Evolutionary conservation across 1,140 invertebrate species (phyloP).

Genomic region (Cotesia typhae): DNA sequence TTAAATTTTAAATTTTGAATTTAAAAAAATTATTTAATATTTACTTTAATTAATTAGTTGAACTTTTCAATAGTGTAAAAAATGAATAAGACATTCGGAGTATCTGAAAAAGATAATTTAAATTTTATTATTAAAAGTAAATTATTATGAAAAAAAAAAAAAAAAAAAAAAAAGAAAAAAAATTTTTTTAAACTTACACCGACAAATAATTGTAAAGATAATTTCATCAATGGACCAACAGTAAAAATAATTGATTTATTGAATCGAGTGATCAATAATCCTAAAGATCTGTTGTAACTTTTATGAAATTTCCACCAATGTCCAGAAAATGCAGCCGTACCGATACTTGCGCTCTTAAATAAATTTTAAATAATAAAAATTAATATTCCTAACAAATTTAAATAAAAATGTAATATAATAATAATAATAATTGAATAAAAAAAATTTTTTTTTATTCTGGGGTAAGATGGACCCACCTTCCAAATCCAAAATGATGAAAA

Average conservation of each 20-base stretch:
- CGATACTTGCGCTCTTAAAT: conserved; percentile 56
- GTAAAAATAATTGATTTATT: conserved; percentile 59
- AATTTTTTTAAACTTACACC: conserved; percentile 29
- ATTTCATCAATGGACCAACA: conserved; percentile 62
- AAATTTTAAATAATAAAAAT: not conserved
- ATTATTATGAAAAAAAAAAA: not conserved
- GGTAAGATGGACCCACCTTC: too few relatives aligned
- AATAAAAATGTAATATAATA: too few relatives aligned
- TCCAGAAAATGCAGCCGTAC: conserved; percentile 56
- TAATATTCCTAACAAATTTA: too few relatives aligned
- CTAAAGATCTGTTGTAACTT: conserved; percentile 54
- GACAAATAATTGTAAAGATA: conserved; percentile 51
- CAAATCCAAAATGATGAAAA: too few relatives aligned
- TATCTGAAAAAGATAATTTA: conserved; percentile 41
- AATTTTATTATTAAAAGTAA: too few relatives aligned
- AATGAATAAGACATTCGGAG: conserved; percentile 50
- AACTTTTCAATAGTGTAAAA: conserved; percentile 48
- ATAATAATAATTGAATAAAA: too few relatives aligned
- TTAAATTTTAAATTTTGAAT: too few relatives aligned
- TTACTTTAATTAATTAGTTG: conserved; percentile 29
- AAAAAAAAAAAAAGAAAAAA: conserved; percentile 3
- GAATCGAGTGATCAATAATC: conserved; percentile 63
- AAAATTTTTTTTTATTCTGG: too few relatives aligned
- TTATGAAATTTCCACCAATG: conserved; percentile 62
- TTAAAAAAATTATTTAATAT: not conserved